Evolutionary conservation across 2,113 vertebrate genomes (phyloP).

Genomic region (Sardina pilchardus): DNA sequence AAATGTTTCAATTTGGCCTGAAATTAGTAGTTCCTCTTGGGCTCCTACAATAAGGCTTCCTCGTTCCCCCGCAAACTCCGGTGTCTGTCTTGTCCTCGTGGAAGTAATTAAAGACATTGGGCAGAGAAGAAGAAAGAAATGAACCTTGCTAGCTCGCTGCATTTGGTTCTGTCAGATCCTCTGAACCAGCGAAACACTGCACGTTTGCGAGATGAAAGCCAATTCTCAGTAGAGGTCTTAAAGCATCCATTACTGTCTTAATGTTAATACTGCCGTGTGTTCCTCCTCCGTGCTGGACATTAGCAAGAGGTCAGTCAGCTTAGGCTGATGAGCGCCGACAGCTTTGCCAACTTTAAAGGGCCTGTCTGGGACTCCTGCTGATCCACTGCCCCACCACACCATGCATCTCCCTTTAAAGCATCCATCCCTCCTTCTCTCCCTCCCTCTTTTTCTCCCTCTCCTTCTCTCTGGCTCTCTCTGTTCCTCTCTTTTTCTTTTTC

Average conservation of each 20-base stretch:
- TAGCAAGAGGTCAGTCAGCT: slow-evolving; percentile 1
- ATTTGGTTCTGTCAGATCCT: background rate
- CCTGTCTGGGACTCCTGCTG: slow-evolving; percentile 3
- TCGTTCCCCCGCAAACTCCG: background rate
- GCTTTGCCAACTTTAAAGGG: slow-evolving; percentile 16
- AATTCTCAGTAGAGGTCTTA: background rate
- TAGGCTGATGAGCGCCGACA: background rate
- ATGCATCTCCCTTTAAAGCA: background rate
- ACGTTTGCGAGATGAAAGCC: background rate
- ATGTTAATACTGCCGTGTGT: background rate
- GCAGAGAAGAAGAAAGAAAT: background rate
- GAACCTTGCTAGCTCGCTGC: background rate
- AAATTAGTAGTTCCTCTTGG: background rate
- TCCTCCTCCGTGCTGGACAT: background rate
- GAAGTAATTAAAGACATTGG: background rate
- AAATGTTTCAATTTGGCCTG: slow-evolving; percentile 9
- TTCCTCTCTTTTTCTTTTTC: slow-evolving; percentile 22
- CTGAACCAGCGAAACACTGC: background rate
- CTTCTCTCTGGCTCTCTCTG: background rate
- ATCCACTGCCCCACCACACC: background rate
- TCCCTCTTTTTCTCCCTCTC: background rate
- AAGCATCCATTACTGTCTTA: background rate
- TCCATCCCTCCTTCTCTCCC: slow-evolving; percentile 28
- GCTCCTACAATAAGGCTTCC: background rate
- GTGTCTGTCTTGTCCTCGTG: background rate